A percentile compares a stretch with the other conserved stretches of the same genome.
phyloP scores from a whole-genome alignment of 2,888 invertebrate genomes.

The Bursaphelenchus okinawaensis region DNA sequence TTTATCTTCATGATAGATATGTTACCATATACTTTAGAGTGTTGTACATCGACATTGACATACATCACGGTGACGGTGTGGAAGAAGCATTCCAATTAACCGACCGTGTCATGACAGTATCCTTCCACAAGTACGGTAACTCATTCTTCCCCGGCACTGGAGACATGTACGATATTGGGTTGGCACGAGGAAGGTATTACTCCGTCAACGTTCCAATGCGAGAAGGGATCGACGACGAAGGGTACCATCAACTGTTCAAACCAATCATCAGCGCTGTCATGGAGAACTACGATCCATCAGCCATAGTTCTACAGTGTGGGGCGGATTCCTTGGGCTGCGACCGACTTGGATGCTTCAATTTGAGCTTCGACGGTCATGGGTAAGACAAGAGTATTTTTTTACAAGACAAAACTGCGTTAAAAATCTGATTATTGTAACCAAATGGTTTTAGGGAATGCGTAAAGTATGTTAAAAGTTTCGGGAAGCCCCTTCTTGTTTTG shows the following conservation, averaged over 20 bases:
- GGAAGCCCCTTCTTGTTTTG: constrained; percentile 83
- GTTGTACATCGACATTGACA: constrained; percentile 81
- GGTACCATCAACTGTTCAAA: constrained; percentile 23
- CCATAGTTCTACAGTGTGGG: constrained; percentile 89
- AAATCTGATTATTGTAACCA: constrained; percentile 3
- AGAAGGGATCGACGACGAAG: constrained; percentile 86
- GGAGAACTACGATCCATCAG: constrained; percentile 89
- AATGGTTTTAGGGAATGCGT: constrained; percentile 75
- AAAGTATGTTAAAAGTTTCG: constrained; percentile 82
- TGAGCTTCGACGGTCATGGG: constrained; percentile 61
- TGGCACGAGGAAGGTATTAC: constrained; percentile 74
- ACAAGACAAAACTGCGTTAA: neutral
- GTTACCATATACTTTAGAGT: constrained; percentile 68
- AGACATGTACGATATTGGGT: constrained; percentile 97
- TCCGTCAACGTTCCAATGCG: constrained; percentile 95
- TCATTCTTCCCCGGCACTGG: constrained; percentile 97
- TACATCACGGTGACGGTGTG: constrained; percentile 73
- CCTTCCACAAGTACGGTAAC: constrained; percentile 96
- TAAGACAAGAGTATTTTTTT: neutral
- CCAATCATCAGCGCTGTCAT: constrained; percentile 68
- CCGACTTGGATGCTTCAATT: constrained; percentile 86
- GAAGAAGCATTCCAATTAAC: constrained; percentile 56
- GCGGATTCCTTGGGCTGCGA: constrained; percentile 95
- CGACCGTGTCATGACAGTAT: constrained; percentile 83
- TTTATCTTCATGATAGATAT: neutral